phyloP scores from a whole-genome alignment of 2,113 vertebrate species.

The Andinoacara biseriatus region DNA sequence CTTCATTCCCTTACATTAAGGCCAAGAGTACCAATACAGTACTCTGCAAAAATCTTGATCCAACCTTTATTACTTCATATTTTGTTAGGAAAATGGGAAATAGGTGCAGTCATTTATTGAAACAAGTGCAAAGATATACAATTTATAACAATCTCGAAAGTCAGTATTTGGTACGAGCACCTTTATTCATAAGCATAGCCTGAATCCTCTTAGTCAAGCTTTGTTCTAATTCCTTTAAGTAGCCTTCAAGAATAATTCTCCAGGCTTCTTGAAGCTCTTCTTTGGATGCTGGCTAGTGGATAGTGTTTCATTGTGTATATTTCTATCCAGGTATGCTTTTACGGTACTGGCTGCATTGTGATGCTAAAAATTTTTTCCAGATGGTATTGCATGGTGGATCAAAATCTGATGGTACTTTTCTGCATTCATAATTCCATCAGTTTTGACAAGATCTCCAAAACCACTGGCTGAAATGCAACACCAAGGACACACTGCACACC shows the following conservation, averaged over 20 bases:
- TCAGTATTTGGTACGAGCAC: too few species aligned
- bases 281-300: too few species aligned
- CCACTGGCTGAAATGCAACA: background rate
- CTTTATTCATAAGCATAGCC: too few species aligned
- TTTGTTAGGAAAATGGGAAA: background rate
- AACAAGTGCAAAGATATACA: background rate
- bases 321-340: too few species aligned
- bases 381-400: background rate
- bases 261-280: too few species aligned
- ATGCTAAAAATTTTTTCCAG: too few species aligned
- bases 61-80: background rate
- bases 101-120: background rate
- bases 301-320: too few species aligned
- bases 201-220: too few species aligned
- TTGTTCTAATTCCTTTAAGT: too few species aligned
- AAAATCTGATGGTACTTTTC: background rate
- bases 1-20: background rate
- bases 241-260: too few species aligned
- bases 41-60: background rate
- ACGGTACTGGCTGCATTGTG: too few species aligned
- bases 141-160: background rate
- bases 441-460: background rate
- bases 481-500: background rate
- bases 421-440: background rate
- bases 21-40: background rate